These are phyloP conservation scores for Characodon lateralis DNA, from an alignment of 2,797 vertebrate genomes.

Conservation along the genomic window DNA sequence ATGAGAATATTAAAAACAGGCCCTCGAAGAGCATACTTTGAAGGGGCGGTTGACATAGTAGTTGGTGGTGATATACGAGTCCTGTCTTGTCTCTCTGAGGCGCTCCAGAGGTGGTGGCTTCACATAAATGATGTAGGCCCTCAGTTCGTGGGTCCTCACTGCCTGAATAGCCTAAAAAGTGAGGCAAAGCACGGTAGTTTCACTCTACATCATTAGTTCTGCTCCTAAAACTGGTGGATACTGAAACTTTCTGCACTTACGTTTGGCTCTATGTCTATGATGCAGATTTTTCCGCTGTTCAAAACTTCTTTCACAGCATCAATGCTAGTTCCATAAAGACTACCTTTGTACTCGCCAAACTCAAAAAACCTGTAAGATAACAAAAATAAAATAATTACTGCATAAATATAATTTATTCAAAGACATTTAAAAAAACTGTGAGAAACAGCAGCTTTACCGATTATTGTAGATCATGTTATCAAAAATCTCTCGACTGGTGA, in stretches of 20 bases:
- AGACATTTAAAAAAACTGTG: neutral
- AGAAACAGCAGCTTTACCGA: slow-evolving; percentile 74
- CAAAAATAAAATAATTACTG: neutral
- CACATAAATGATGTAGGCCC: slow-evolving; percentile 91
- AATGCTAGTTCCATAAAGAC: slow-evolving; percentile 90
- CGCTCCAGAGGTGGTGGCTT: slow-evolving; percentile 86
- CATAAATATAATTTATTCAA: neutral
- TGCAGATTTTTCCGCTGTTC: slow-evolving; percentile 86
- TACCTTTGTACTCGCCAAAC: slow-evolving; percentile 90
- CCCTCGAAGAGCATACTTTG: slow-evolving; percentile 77
- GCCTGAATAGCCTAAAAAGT: slow-evolving; percentile 83
- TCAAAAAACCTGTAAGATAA: slow-evolving; percentile 88
- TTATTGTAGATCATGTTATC: slow-evolving; percentile 90
- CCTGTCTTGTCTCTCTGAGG: slow-evolving; percentile 86
- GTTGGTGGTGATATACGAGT: slow-evolving; percentile 87
- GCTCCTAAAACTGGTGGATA: neutral
- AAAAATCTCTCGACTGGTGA: slow-evolving; percentile 89
- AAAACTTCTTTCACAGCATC: slow-evolving; percentile 86
- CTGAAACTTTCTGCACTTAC: slow-evolving; percentile 67
- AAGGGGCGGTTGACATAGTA: slow-evolving; percentile 90
- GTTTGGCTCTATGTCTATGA: slow-evolving; percentile 91
- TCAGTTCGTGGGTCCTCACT: slow-evolving; percentile 88
- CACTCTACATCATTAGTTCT: neutral
- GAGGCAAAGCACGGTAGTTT: neutral
- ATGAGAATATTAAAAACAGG: neutral